Evolutionary conservation across 2,888 invertebrate genomes (phyloP), one percentile per base, ranked within the genome.

Genomic region (Hyalella azteca): DNA sequence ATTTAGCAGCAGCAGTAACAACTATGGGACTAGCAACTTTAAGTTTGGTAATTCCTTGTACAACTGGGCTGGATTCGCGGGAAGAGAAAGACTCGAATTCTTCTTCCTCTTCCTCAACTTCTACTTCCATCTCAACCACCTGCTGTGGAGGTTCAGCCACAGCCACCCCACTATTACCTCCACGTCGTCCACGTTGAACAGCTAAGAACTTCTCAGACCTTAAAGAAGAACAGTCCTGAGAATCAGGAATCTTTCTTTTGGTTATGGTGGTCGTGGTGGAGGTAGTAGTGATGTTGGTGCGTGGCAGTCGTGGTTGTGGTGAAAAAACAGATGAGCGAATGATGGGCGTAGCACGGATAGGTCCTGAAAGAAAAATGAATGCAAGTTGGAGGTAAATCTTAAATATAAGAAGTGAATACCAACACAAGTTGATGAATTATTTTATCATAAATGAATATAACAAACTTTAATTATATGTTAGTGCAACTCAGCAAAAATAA

Each of bases 261-360:
- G 26, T 49, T 19, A 19, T 60, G 39, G 60, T 77, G 32, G 60
- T 59, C 7, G 66, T 60, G 66, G 66, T 39, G 15, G 49, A 36
- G 41, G 26, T 32, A 19, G 79, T 45, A 29, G 54, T 49, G 41
- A 75, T 26, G 54, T 15, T 9, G 32, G n/a, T 9, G 5, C 15
- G 54, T 19, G 75, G 40, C 1, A 32, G 1, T 19, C 9, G 66
- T 19, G 19, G 66, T 54, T 26, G 54, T 54, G 54, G 9, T 5
- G 54, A 54, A 54, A 54, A 36, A 32, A 1, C 39, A 9, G 66
- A 39, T 66, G 66, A 66, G 32, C 66, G 36, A 36, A 66, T 36
- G 26, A 66, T 66, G 66, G 66, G 66, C 19, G 66, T 66, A 11
- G 66, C 66, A 19, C 66, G 66, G 29, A 66, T 66, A 3, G 66